phyloP scores from a whole-genome alignment of 1,140 invertebrate species.

The Zaprionus davidi region DNA sequence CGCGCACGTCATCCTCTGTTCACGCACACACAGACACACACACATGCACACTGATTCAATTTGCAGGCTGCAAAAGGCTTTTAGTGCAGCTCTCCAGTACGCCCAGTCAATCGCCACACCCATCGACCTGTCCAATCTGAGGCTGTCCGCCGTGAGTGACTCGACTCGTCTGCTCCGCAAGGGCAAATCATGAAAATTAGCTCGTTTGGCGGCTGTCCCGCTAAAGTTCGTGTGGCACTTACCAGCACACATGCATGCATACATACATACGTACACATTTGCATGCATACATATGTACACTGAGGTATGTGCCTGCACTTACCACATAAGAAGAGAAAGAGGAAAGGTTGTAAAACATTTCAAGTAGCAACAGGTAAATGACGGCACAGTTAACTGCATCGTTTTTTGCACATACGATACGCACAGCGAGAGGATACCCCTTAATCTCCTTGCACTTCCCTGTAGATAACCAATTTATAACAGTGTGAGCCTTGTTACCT shows the following conservation, averaged over 20 bases:
- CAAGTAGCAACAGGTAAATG: conserved; percentile 66
- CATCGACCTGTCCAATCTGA: neutral
- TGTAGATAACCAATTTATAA: too few species aligned
- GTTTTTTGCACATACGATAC: too few species aligned
- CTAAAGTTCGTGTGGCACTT: conserved; percentile 42
- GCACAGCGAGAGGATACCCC: too few species aligned
- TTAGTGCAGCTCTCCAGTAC: conserved; percentile 56
- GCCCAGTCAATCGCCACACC: neutral
- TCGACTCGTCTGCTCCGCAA: conserved; percentile 28
- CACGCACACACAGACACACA: conserved; percentile 35
- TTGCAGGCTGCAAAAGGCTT: conserved; percentile 76
- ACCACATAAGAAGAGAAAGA: neutral
- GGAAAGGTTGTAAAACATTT: conserved; percentile 21
- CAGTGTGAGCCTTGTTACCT: too few species aligned
- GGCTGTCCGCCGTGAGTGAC: neutral
- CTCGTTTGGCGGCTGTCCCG: conserved; percentile 53
- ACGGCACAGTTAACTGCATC: conserved; percentile 56
- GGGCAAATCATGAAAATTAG: conserved; percentile 78
- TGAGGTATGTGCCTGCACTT: neutral
- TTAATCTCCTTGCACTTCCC: too few species aligned
- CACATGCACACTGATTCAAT: conserved; percentile 65
- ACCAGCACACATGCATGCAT: conserved; percentile 30
- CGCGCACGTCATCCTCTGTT: conserved; percentile 60
- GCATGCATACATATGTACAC: conserved; percentile 4
- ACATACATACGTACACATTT: conserved; percentile 24